phyloP scores from a whole-genome alignment of 2,888 invertebrate genomes.

The Pomacea canaliculata region DNA sequence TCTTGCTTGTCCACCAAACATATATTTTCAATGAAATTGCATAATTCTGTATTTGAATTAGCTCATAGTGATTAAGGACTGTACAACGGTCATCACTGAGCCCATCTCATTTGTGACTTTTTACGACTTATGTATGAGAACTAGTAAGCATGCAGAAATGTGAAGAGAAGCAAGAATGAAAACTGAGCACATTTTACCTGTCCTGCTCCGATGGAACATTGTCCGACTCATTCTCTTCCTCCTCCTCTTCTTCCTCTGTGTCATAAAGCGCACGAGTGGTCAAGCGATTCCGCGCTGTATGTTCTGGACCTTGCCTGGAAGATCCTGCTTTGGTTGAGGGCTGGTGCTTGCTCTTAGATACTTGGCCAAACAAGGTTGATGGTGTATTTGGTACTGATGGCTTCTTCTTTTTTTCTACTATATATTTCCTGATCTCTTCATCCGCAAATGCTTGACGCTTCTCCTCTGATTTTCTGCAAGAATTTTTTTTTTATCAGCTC shows the following conservation, averaged over 20 bases:
- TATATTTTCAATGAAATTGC: too few species aligned
- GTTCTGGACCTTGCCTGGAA: conserved; percentile 36
- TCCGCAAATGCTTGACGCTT: conserved; percentile 54
- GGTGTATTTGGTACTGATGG: conserved; percentile 33
- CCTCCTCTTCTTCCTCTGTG: conserved; percentile 64
- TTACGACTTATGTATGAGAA: too few species aligned
- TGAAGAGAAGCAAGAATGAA: too few species aligned
- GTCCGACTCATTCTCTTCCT: conserved; percentile 6
- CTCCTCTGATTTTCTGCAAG: conserved; percentile 46
- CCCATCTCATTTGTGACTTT: too few species aligned
- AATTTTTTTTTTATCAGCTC: too few species aligned
- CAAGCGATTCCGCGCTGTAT: conserved; percentile 64
- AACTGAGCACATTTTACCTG: not conserved
- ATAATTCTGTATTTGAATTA: too few species aligned
- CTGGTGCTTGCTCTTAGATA: conserved; percentile 15
- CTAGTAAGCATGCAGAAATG: not conserved
- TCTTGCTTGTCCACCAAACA: too few species aligned
- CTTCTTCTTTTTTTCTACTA: conserved; percentile 62
- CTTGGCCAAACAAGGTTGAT: conserved; percentile 21
- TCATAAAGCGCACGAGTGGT: conserved; percentile 68
- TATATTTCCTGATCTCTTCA: conserved; percentile 57
- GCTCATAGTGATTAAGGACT: too few species aligned
- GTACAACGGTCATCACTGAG: too few species aligned
- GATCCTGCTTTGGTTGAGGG: not conserved
- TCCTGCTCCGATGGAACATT: conserved; percentile 1